Evolutionary conservation across 2,113 vertebrate species (phyloP).

Genomic region (Apeltes quadracus): DNA sequence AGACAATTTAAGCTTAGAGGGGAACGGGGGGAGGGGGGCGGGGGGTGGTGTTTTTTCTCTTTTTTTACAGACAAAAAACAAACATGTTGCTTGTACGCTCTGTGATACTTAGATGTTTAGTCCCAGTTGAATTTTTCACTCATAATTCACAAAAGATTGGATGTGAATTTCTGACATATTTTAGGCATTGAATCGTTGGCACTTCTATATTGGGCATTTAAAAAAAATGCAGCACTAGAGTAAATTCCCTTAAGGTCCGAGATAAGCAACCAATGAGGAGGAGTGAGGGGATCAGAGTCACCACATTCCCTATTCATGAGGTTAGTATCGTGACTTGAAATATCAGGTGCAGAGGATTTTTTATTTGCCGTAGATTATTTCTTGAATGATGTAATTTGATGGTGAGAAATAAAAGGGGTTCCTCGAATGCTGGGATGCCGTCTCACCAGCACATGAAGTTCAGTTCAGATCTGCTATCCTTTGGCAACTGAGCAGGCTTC

Average conservation of each 20-base stretch:
- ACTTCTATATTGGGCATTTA: background rate
- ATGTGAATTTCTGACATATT: slow-evolving; percentile 18
- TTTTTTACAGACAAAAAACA: slow-evolving; percentile 35
- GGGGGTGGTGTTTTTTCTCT: slow-evolving; percentile 26
- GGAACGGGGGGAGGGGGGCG: too few species aligned
- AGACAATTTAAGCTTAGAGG: slow-evolving; percentile 61
- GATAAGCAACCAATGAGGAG: slow-evolving; percentile 7
- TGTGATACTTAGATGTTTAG: slow-evolving; percentile 43
- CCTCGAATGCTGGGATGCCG: background rate
- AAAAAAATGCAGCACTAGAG: slow-evolving; percentile 5
- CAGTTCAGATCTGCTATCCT: background rate
- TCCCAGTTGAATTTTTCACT: background rate
- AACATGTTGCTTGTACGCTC: slow-evolving; percentile 41
- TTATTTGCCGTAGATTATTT: background rate
- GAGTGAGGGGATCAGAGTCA: background rate
- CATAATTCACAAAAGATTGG: slow-evolving; percentile 13
- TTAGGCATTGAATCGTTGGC: slow-evolving; percentile 2
- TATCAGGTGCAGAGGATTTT: background rate
- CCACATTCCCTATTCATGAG: background rate
- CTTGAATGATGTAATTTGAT: background rate
- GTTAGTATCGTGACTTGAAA: background rate
- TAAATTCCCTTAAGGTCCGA: slow-evolving; percentile 3
- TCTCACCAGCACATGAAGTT: slow-evolving; percentile 7
- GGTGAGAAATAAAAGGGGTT: background rate
- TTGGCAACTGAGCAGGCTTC: slow-evolving; percentile 16